phyloP scores from a whole-genome alignment of 2,113 vertebrate genomes.

The Maccullochella peelii region DNA sequence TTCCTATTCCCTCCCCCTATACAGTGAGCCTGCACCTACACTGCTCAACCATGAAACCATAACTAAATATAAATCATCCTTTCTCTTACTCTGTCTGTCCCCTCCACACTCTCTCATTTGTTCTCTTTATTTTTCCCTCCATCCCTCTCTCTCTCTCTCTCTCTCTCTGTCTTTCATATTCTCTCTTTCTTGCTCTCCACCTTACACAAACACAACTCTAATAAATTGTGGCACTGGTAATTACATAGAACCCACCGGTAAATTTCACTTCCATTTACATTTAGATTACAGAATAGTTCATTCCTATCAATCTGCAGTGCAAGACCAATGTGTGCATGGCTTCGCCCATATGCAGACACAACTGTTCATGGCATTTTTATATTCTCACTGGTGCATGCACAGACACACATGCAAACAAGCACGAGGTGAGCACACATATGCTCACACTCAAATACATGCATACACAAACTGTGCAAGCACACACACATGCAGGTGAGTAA shows the following conservation, averaged over 20 bases:
- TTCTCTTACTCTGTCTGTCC: conserved; percentile 65
- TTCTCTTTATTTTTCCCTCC: conserved; percentile 54
- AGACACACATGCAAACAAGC: conserved; percentile 2
- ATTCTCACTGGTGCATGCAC: conserved; percentile 32
- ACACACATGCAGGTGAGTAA: neutral
- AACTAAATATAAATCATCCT: conserved; percentile 73
- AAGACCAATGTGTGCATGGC: conserved; percentile 52
- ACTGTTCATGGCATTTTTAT: conserved; percentile 64
- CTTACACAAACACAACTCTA: conserved; percentile 79
- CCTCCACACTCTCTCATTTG: conserved; percentile 47
- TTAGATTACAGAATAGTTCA: conserved; percentile 86
- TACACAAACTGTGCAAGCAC: conserved; percentile 7
- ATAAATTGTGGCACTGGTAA: conserved; percentile 82
- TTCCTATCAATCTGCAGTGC: conserved; percentile 73
- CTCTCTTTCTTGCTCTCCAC: conserved; percentile 57
- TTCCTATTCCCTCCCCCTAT: conserved; percentile 31
- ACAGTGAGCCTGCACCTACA: conserved; percentile 32
- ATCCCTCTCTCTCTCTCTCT: neutral
- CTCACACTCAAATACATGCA: conserved; percentile 15
- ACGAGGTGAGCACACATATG: conserved; percentile 16
- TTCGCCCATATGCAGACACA: conserved; percentile 61
- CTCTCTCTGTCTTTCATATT: conserved; percentile 42
- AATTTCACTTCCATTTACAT: conserved; percentile 85
- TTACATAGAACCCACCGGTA: conserved; percentile 83
- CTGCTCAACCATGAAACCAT: conserved; percentile 60